A percentile compares a stretch with the other conserved stretches of the same genome.
Conservation (phyloP, 2,113 vertebrate species). For the human (Homo sapiens) region GRCh38 chr5:106385001-106385500, state of each 20-base stretch:
- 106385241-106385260: background rate
- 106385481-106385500: background rate
- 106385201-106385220: background rate
- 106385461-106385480: background rate
- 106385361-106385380: background rate
- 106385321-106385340: background rate
- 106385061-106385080: background rate
- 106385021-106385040: background rate
- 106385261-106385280: background rate
- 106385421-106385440: background rate
- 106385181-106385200: background rate
- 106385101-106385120: background rate
- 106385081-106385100: background rate
- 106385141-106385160: background rate
- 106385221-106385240: background rate
- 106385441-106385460: background rate
- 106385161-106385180: background rate
- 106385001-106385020: background rate
- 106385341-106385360: background rate
- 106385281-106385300: background rate
- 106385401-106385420: background rate
- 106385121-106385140: background rate
- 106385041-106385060: background rate
- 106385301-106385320: background rate
- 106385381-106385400: background rate